phyloP scores from a whole-genome alignment of 92 coral and sea anemone genomes.

The Montipora capitata region DNA sequence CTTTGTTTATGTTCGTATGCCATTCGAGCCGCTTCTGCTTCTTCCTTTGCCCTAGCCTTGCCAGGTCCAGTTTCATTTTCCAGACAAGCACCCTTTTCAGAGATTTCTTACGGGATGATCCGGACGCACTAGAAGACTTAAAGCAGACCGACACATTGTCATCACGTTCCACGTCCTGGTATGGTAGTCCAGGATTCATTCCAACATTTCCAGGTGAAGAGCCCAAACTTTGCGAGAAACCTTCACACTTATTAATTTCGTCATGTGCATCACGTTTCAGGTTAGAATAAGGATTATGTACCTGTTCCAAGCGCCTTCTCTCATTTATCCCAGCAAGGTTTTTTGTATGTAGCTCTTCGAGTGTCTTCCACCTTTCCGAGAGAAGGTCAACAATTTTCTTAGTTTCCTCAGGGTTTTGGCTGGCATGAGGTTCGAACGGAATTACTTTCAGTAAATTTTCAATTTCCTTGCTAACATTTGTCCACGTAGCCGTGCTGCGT shows the following conservation, averaged over 20 bases:
- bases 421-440: conserved; percentile 17
- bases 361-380: conserved; percentile 34
- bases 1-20: conserved; percentile 37
- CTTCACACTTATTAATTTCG: conserved; percentile 4
- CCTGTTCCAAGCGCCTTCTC: conserved; percentile 46
- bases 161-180: not conserved
- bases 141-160: not conserved
- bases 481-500: conserved; percentile 44
- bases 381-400: conserved; percentile 1
- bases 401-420: conserved; percentile 22
- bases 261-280: conserved; percentile 8
- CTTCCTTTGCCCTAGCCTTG: conserved; percentile 58
- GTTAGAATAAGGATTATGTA: conserved; percentile 21
- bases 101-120: conserved; percentile 43
- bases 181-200: conserved; percentile 7
- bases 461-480: conserved; percentile 29
- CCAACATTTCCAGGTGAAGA: conserved; percentile 3
- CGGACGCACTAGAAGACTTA: conserved; percentile 1
- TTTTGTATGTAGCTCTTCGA: conserved; percentile 29
- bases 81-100: conserved; percentile 36
- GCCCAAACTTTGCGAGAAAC: not conserved
- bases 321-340: conserved; percentile 52
- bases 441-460: conserved; percentile 28
- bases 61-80: conserved; percentile 56
- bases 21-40: conserved; percentile 59